phyloP scores from a whole-genome alignment of 2,797 vertebrate genomes.

The Alectoris magna region DNA sequence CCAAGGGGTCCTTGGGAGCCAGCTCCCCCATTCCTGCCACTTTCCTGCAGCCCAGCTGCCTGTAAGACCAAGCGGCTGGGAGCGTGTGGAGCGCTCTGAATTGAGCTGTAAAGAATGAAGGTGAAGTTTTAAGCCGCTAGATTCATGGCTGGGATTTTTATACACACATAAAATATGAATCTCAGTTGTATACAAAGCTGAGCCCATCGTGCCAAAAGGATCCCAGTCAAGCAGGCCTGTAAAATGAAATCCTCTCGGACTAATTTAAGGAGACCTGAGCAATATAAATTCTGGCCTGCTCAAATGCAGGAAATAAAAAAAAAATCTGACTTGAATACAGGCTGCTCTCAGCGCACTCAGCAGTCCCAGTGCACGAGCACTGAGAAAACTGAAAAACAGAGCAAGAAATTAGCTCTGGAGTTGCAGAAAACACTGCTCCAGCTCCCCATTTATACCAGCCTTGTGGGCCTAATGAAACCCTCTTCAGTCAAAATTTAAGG shows the following conservation, averaged over 20 bases:
- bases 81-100: conserved; percentile 64
- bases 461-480: conserved; percentile 55
- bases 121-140: conserved; percentile 76
- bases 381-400: background rate
- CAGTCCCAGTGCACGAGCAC: background rate
- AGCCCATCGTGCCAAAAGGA: conserved; percentile 80
- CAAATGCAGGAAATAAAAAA: conserved; percentile 72
- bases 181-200: conserved; percentile 82
- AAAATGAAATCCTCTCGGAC: conserved; percentile 84
- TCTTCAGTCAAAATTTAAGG: conserved; percentile 65
- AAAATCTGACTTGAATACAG: conserved; percentile 58
- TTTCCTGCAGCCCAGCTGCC: conserved; percentile 47
- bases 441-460: conserved; percentile 13
- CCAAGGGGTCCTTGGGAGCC: background rate
- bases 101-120: conserved; percentile 79
- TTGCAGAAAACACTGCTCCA: background rate
- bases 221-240: conserved; percentile 82
- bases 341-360: background rate
- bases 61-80: conserved; percentile 61
- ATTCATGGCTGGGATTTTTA: conserved; percentile 80
- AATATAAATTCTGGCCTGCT: conserved; percentile 80
- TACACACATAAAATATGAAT: conserved; percentile 83
- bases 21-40: conserved; percentile 38
- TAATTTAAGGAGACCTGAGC: conserved; percentile 80
- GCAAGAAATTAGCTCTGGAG: conserved; percentile 37